A percentile compares a stretch with the other conserved stretches of the same genome.
phyloP scores from a whole-genome alignment of 2,888 invertebrate species.

The Caenorhabditis plicata region DNA sequence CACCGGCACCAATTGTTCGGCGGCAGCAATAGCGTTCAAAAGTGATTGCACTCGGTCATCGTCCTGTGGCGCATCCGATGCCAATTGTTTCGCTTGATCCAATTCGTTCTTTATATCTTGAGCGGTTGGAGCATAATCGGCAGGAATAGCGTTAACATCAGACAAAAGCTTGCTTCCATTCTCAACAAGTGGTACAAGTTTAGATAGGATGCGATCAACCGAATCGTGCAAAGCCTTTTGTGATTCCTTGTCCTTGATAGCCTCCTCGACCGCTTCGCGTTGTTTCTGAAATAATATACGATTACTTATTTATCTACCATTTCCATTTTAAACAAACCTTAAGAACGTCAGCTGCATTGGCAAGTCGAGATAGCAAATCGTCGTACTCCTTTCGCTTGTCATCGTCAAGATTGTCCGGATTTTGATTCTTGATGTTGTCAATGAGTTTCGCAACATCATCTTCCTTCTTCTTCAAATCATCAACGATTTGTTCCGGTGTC shows the following conservation, averaged over 20 bases:
- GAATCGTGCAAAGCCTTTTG: conserved; percentile 20
- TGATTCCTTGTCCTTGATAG: conserved; percentile 15
- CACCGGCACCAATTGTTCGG: conserved; percentile 15
- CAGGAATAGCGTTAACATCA: conserved; percentile 32
- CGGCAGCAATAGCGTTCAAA: conserved; percentile 10
- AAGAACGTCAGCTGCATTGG: conserved; percentile 20
- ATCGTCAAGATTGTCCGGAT: conserved; percentile 19
- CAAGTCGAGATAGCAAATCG: conserved; percentile 27
- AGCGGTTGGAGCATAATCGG: conserved; percentile 24
- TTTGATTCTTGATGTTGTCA: conserved; percentile 7
- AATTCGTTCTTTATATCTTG: conserved; percentile 18
- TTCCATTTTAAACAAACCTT: conserved; percentile 6
- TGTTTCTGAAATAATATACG: conserved; percentile 12
- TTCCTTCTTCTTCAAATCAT: conserved; percentile 10
- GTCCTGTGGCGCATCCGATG: conserved; percentile 1
- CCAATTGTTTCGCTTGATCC: conserved; percentile 8
- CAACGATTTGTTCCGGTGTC: conserved; percentile 16
- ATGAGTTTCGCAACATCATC: conserved; percentile 11
- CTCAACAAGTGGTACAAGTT: conserved; percentile 21
- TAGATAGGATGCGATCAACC: conserved; percentile 11
- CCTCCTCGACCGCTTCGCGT: conserved; percentile 22
- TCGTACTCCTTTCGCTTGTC: conserved; percentile 20
- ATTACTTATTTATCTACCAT: background rate
- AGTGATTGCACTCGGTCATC: conserved; percentile 6
- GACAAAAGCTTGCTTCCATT: conserved; percentile 21